Evolutionary conservation across 2,888 invertebrate species (phyloP).

Genomic region (Marasmarcha lunaedactyla): DNA sequence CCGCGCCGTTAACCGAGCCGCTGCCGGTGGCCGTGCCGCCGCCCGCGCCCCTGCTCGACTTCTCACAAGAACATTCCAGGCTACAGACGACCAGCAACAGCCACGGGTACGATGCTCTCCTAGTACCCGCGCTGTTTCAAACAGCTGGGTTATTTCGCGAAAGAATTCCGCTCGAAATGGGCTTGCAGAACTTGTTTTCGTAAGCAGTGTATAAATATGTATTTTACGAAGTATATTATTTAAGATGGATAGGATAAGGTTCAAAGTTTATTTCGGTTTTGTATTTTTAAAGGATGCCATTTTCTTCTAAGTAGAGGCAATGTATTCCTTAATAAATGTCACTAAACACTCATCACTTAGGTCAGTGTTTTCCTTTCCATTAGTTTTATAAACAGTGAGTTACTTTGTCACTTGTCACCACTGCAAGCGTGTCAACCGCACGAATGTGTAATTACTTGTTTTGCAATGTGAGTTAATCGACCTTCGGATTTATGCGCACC

Average conservation of each 20-base stretch:
- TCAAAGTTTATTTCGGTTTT: too few species aligned
- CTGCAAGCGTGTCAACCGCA: too few species aligned
- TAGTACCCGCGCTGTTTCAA: constrained; percentile 43
- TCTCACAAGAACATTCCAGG: constrained; percentile 67
- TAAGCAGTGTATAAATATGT: too few species aligned
- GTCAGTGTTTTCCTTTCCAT: too few species aligned
- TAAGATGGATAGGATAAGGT: too few species aligned
- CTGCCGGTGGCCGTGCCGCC: constrained; percentile 24
- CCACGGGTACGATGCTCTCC: constrained; percentile 57
- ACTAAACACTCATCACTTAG: too few species aligned
- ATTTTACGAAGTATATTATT: too few species aligned
- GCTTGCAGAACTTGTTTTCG: background rate
- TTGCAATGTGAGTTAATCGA: constrained; percentile 2
- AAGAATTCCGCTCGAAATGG: constrained; percentile 1
- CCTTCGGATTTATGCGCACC: background rate
- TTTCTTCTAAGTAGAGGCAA: too few species aligned
- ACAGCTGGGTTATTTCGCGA: constrained; percentile 45
- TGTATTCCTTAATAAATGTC: too few species aligned
- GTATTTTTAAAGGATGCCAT: too few species aligned
- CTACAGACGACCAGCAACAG: constrained; percentile 55
- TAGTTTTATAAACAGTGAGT: too few species aligned
- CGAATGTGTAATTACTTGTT: background rate
- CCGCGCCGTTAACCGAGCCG: constrained; percentile 19
- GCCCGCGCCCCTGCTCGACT: constrained; percentile 47
- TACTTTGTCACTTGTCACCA: too few species aligned